phyloP scores from a whole-genome alignment of 2,113 vertebrate species.

The Pithys albifrons region DNA sequence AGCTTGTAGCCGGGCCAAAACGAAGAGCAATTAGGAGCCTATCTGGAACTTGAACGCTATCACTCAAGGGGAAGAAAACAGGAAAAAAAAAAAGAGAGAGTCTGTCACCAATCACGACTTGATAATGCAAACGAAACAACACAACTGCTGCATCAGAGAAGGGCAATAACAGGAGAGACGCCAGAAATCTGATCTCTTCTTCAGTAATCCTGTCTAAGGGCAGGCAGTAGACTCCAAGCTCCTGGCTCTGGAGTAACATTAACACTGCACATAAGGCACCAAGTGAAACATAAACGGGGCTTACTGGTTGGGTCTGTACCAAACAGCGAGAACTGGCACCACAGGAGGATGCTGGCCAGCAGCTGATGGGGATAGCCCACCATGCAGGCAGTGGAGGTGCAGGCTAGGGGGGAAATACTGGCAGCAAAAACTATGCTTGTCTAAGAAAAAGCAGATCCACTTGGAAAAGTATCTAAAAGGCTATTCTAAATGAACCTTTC shows the following conservation, averaged over 20 bases:
- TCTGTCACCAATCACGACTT: not conserved
- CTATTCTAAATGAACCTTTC: not conserved
- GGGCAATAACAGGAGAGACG: not conserved
- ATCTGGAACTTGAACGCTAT: not conserved
- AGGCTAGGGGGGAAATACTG: rapidly evolving
- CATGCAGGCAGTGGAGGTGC: not conserved
- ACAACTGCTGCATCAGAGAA: not conserved
- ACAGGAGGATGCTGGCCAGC: not conserved
- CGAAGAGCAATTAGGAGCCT: not conserved
- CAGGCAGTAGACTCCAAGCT: not conserved
- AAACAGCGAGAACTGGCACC: rapidly evolving
- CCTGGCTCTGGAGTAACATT: not conserved
- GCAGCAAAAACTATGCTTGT: not conserved
- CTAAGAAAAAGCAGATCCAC: not conserved
- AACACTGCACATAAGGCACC: not conserved
- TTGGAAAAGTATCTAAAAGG: not conserved
- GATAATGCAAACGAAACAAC: not conserved
- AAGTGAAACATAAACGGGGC: not conserved
- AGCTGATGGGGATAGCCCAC: not conserved
- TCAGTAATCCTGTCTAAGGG: not conserved
- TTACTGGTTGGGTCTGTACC: not conserved
- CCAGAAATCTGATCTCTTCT: not conserved
- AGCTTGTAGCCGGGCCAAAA: not conserved
- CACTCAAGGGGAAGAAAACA: not conserved
- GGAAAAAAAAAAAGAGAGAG: not conserved